A percentile compares a stretch with the other conserved stretches of the same genome.
Conservation (phyloP, 2,888 invertebrate genomes). For the Ramazzottius varieornatus region DNA sequence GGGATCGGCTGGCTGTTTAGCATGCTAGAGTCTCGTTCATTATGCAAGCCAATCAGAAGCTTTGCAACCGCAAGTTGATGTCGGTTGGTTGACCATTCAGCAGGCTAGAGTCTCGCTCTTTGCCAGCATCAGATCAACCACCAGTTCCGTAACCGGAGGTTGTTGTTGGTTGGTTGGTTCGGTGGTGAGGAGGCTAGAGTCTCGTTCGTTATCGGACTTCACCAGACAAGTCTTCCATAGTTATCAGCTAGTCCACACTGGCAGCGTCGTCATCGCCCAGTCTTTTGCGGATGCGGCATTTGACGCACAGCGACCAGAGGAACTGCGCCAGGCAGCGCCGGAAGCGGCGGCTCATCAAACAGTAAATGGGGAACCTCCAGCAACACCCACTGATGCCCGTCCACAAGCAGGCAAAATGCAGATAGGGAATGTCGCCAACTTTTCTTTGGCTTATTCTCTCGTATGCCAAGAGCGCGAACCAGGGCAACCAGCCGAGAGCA, state of each 20-base stretch:
- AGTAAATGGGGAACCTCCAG: conserved; percentile 74
- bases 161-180: background rate
- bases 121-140: no score
- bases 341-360: conserved; percentile 71
- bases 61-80: no score
- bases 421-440: conserved; percentile 5
- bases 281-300: background rate
- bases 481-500: conserved; percentile 79
- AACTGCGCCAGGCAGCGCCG: conserved; percentile 58
- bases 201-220: no score
- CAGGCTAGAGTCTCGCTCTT: no score
- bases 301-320: conserved; percentile 51
- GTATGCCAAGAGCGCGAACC: conserved; percentile 52
- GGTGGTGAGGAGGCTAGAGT: no score
- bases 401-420: conserved; percentile 48
- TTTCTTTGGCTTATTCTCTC: conserved; percentile 23
- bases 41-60: no score
- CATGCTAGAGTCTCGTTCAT: no score
- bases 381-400: conserved; percentile 75
- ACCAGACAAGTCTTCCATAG: no score
- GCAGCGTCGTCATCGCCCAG: background rate
- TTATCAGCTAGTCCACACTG: background rate
- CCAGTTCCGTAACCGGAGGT: no score
- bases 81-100: no score
- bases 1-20: no score